A percentile compares a stretch with the other conserved stretches of the same genome.
These are phyloP conservation scores for Copsychus sechellarum DNA, from an alignment of 2,113 vertebrate genomes.

Conservation along the genomic window DNA sequence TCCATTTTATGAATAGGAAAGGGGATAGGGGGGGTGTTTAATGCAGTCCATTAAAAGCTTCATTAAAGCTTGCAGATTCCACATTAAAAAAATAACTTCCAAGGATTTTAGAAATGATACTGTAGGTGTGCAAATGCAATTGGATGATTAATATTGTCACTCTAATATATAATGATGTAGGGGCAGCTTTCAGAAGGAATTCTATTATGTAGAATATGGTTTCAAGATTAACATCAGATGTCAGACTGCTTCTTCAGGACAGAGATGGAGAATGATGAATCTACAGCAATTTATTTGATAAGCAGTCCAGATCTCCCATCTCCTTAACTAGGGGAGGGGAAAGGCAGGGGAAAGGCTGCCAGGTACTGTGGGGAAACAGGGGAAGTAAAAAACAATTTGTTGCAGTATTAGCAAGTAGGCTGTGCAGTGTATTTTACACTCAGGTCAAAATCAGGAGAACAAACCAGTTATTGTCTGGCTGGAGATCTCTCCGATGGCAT, in stretches of 20 bases:
- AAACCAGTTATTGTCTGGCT: neutral
- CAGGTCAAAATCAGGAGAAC: neutral
- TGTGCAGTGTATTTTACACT: neutral
- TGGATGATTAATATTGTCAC: neutral
- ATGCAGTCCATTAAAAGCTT: neutral
- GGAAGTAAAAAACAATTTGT: neutral
- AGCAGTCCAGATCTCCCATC: neutral
- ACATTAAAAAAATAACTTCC: neutral
- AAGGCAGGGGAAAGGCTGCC: neutral
- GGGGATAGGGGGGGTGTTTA: neutral
- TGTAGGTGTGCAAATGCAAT: neutral
- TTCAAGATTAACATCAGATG: neutral
- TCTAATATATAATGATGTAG: neutral
- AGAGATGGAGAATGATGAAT: neutral
- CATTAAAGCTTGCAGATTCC: neutral
- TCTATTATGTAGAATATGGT: neutral
- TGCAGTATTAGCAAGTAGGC: neutral
- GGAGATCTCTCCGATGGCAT: neutral
- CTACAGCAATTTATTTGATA: neutral
- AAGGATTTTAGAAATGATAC: neutral
- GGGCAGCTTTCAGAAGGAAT: neutral
- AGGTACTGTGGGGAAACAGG: neutral
- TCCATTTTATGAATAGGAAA: neutral
- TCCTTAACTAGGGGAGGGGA: neutral
- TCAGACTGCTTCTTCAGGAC: neutral